phyloP scores from a whole-genome alignment of 2,113 vertebrate genomes.

The Cisticola juncidis region DNA sequence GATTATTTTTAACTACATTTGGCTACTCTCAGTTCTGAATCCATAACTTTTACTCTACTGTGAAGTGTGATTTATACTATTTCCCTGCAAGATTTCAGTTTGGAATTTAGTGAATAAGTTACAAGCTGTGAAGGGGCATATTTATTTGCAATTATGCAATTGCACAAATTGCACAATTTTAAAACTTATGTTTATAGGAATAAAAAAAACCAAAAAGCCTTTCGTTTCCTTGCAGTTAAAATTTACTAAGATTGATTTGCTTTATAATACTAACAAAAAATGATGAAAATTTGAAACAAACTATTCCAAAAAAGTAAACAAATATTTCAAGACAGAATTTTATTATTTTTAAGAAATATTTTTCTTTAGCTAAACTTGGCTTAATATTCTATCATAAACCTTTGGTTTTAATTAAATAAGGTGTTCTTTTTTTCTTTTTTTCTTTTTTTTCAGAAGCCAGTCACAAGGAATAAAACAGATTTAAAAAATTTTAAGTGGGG shows the following conservation, averaged over 20 bases:
- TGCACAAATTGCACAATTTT: not conserved
- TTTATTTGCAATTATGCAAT: not conserved
- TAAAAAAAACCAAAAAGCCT: not conserved
- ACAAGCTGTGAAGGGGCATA: not conserved
- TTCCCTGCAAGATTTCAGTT: slow-evolving; percentile 6
- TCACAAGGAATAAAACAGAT: not conserved
- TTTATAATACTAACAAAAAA: not conserved
- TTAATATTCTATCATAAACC: not conserved
- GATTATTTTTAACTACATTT: slow-evolving; percentile 26
- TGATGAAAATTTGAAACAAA: not conserved
- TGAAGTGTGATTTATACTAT: not conserved
- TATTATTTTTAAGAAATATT: not conserved
- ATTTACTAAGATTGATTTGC: not conserved
- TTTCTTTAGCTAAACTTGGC: not conserved
- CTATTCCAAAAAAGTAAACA: not conserved
- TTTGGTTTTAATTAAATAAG: not conserved
- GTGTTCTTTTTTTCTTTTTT: no score
- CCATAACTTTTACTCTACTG: not conserved
- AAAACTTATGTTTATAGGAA: not conserved
- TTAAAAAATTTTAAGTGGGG: not conserved
- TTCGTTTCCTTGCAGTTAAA: not conserved
- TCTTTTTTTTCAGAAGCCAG: not conserved
- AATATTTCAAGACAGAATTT: not conserved
- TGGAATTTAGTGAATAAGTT: not conserved
- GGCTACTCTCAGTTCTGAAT: not conserved